phyloP scores from a whole-genome alignment of 2,113 vertebrate species.

The Porphyrio hochstetteri region DNA sequence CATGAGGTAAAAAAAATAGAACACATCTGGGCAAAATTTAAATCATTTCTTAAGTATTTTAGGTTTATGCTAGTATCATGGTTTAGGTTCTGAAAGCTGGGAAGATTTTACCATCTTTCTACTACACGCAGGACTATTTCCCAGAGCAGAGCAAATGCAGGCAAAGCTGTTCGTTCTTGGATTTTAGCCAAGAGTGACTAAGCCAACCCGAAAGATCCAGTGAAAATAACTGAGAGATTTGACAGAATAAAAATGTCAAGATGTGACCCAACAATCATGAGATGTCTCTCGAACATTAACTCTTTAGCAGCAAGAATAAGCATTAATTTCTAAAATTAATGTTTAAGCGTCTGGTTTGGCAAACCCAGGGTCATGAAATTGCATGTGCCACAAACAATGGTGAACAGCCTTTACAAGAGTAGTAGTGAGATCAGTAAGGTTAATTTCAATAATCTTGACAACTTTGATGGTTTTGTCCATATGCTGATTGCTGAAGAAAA shows the following conservation, averaged over 20 bases:
- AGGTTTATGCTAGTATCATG: not conserved
- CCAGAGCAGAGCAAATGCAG: not conserved
- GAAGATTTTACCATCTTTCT: not conserved
- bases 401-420: not conserved
- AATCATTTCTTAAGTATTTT: not conserved
- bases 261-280: not conserved
- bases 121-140: not conserved
- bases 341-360: not conserved
- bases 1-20: not conserved
- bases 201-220: not conserved
- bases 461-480: not conserved
- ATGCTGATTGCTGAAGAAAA: not conserved
- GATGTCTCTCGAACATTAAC: not conserved
- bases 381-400: not conserved
- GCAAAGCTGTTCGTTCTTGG: not conserved
- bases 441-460: not conserved
- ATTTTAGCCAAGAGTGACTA: not conserved
- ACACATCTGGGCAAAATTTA: not conserved
- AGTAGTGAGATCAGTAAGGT: not conserved
- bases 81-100: not conserved
- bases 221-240: conserved; percentile 1
- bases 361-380: not conserved
- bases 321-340: not conserved
- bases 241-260: not conserved
- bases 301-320: not conserved